phyloP scores from a whole-genome alignment of 2,113 vertebrate species.

The Taxidea taxus region DNA sequence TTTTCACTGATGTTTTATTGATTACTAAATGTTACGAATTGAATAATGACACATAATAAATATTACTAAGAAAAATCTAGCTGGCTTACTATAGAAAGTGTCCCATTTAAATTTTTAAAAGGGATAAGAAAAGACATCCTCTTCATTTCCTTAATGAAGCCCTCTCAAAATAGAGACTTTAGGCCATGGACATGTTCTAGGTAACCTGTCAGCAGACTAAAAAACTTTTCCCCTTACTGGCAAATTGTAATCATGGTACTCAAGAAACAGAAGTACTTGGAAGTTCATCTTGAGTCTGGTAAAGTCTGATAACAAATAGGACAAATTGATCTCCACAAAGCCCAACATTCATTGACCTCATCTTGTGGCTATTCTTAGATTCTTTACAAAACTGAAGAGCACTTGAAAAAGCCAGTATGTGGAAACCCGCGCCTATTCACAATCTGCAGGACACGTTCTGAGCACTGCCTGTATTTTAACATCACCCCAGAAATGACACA shows the following conservation, averaged over 20 bases:
- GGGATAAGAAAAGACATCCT: neutral
- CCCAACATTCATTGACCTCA: neutral
- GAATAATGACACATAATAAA: neutral
- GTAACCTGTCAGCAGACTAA: neutral
- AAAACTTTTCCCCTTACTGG: neutral
- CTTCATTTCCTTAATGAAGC: neutral
- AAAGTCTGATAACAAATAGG: neutral
- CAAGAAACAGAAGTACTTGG: neutral
- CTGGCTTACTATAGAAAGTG: neutral
- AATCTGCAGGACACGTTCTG: neutral
- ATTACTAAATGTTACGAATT: neutral
- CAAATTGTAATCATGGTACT: neutral
- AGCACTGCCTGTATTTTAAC: neutral
- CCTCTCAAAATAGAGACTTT: neutral
- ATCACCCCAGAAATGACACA: neutral
- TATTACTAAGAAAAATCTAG: neutral
- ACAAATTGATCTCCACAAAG: neutral
- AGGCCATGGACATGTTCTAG: neutral
- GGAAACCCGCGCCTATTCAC: neutral
- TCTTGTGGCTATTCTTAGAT: neutral
- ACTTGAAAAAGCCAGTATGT: neutral
- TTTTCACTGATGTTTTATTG: constrained; percentile 10
- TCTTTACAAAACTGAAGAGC: neutral
- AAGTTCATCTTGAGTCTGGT: neutral
- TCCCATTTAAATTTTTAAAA: neutral